Conservation (phyloP, 2,888 invertebrate genomes). For the Coleophora flavipennella region DNA sequence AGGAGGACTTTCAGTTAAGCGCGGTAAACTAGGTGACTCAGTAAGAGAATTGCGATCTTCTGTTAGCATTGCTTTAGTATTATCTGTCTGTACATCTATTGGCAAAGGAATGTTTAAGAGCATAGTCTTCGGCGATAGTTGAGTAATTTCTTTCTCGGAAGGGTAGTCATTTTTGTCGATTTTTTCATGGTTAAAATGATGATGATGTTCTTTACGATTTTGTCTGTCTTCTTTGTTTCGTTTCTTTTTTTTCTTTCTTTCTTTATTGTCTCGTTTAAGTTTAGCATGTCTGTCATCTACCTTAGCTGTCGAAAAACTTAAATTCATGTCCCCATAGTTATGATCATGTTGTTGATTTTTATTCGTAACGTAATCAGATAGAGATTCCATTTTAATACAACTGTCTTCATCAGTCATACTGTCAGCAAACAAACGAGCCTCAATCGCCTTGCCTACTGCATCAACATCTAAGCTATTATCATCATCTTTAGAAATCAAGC, state of each 20-base stretch:
- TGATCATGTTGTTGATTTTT: conserved; percentile 66
- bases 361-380: conserved; percentile 26
- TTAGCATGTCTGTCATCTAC: conserved; percentile 32
- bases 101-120: conserved; percentile 54
- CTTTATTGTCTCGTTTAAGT: conserved; percentile 75
- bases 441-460: conserved; percentile 86
- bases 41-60: conserved; percentile 46
- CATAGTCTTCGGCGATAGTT: conserved; percentile 41
- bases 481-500: conserved; percentile 74
- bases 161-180: conserved; percentile 33
- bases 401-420: conserved; percentile 65
- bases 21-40: conserved; percentile 76
- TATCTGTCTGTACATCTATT: conserved; percentile 36
- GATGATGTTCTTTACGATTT: conserved; percentile 77
- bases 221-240: conserved; percentile 85
- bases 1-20: conserved; percentile 76
- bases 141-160: conserved; percentile 27
- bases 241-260: conserved; percentile 89
- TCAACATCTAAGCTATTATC: conserved; percentile 87
- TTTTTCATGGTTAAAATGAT: conserved; percentile 77
- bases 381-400: conserved; percentile 39
- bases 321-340: conserved; percentile 68
- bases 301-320: conserved; percentile 5
- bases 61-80: conserved; percentile 25
- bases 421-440: conserved; percentile 84